phyloP scores from a whole-genome alignment of 53 echinoderm and acorn worm genomes.

The Paelopatides confundens region DNA sequence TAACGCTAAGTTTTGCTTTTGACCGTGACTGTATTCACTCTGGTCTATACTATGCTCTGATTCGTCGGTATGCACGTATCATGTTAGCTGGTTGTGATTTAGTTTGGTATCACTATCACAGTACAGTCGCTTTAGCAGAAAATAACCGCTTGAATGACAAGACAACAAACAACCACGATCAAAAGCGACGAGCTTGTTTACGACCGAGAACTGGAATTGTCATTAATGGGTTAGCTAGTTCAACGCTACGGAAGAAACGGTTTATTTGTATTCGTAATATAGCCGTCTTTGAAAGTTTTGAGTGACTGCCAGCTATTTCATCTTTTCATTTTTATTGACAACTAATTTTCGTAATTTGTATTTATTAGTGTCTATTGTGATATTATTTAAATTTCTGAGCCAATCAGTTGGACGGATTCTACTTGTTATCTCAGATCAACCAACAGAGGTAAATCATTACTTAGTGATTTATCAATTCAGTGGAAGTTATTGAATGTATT shows the following conservation, averaged over 20 bases:
- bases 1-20: no score
- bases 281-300: not conserved
- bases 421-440: no score
- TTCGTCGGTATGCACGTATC: not conserved
- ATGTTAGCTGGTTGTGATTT: not conserved
- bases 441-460: no score
- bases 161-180: not conserved
- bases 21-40: no score
- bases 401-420: constrained; percentile 5
- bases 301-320: not conserved
- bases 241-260: not conserved
- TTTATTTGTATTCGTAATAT: not conserved
- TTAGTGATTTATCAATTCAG: no score
- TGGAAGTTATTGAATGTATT: no score
- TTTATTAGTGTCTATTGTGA: not conserved
- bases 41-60: not conserved
- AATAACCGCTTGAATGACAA: constrained; percentile 3
- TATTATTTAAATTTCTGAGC: not conserved
- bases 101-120: not conserved
- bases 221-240: not conserved
- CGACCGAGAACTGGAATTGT: not conserved
- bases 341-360: not conserved
- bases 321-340: not conserved
- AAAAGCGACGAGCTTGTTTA: not conserved
- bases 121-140: not conserved